These are phyloP conservation scores for Rhinichthys osculus DNA, from an alignment of 2,797 vertebrate species.

Conservation along the genomic window DNA sequence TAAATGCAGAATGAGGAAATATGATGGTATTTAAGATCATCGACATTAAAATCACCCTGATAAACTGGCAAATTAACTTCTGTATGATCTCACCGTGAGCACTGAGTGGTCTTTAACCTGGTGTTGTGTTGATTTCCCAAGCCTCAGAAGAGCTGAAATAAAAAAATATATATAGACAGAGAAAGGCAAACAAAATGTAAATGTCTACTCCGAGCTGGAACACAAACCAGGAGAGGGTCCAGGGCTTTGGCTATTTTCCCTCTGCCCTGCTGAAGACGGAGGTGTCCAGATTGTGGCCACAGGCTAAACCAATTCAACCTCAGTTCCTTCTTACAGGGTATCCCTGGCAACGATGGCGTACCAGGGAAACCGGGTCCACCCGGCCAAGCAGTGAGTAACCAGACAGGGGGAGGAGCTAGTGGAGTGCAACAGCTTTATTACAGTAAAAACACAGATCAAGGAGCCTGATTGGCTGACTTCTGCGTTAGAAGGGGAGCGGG, in stretches of 20 bases:
- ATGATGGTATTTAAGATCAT: neutral
- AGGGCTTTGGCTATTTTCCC: conserved; percentile 66
- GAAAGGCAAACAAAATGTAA: conserved; percentile 56
- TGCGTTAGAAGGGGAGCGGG: conserved; percentile 55
- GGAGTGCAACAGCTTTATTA: conserved; percentile 53
- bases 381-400: conserved; percentile 86
- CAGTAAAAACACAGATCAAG: conserved; percentile 50
- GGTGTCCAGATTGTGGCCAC: conserved; percentile 69
- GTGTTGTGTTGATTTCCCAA: conserved; percentile 66
- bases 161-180: conserved; percentile 28
- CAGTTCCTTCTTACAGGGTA: conserved; percentile 90
- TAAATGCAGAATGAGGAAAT: neutral
- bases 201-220: conserved; percentile 54
- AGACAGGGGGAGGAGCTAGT: conserved; percentile 69
- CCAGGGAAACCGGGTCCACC: conserved; percentile 89
- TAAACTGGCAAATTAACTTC: neutral
- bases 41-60: neutral
- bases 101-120: conserved; percentile 68
- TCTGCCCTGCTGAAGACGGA: conserved; percentile 72
- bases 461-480: conserved; percentile 56
- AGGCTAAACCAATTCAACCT: conserved; percentile 79
- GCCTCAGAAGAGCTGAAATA: conserved; percentile 52
- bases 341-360: conserved; percentile 92
- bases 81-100: conserved; percentile 55
- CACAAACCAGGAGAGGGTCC: conserved; percentile 61